Conservation (phyloP, 2,888 invertebrate species). For the Nematopogon swammerdamellus region DNA sequence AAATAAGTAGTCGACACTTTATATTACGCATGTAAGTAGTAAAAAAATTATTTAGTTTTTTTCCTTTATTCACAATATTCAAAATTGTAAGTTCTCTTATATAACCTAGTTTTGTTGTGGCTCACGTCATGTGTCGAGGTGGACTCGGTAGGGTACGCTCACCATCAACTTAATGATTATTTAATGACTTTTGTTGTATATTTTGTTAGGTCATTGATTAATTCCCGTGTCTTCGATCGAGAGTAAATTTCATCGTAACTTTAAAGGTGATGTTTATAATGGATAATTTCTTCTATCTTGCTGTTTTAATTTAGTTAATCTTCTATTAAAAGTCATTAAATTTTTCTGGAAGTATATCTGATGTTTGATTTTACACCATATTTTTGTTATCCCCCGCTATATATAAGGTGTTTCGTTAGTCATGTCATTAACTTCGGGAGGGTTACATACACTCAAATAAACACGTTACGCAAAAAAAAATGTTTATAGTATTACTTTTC, state of each 20-base stretch:
- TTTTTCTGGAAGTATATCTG: conserved; percentile 23
- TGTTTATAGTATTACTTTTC: too few species aligned
- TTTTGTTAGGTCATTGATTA: conserved; percentile 59
- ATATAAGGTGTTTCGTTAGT: too few species aligned
- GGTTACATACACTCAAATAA: too few species aligned
- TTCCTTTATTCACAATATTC: conserved; percentile 54
- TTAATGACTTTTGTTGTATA: conserved; percentile 59
- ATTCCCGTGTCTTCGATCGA: conserved; percentile 50
- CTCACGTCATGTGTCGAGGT: conserved; percentile 37
- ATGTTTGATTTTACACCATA: background rate
- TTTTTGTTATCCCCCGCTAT: too few species aligned
- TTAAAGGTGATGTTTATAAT: conserved; percentile 45
- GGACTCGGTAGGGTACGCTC: conserved; percentile 32
- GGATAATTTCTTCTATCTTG: conserved; percentile 51
- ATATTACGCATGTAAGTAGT: background rate
- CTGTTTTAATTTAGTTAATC: conserved; percentile 58
- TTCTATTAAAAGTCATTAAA: conserved; percentile 57
- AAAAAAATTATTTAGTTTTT: conserved; percentile 56
- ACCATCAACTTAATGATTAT: conserved; percentile 41
- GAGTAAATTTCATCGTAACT: conserved; percentile 13
- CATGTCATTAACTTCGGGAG: too few species aligned
- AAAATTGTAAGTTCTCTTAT: conserved; percentile 55
- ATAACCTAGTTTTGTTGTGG: conserved; percentile 47
- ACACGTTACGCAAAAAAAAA: too few species aligned
- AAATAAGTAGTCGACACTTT: conserved; percentile 36